A percentile compares a stretch with the other conserved stretches of the same genome.
Conservation (phyloP, 2,113 vertebrate genomes). For the Triplophysa dalaica region DNA sequence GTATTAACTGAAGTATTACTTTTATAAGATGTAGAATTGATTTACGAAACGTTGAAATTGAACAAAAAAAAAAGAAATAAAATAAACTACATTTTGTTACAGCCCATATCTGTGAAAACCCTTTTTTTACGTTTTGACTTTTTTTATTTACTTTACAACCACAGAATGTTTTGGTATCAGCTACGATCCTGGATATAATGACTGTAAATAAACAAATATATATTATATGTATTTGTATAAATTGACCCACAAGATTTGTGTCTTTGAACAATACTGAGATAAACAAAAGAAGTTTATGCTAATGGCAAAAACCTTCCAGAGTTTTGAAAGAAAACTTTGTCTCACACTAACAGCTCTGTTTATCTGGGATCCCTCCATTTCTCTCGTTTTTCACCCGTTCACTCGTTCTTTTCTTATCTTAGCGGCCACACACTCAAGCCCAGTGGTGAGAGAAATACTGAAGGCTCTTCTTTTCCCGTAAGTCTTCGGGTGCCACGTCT, state of each 20-base stretch:
- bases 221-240: conserved; percentile 81
- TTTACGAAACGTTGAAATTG: conserved; percentile 58
- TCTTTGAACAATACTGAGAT: conserved; percentile 61
- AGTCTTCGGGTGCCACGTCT: neutral
- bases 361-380: conserved; percentile 53
- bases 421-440: neutral
- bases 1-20: conserved; percentile 53
- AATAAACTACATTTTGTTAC: conserved; percentile 56
- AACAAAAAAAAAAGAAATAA: conserved; percentile 52
- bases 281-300: conserved; percentile 55
- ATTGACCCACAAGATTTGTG: conserved; percentile 70
- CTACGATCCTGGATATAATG: conserved; percentile 72
- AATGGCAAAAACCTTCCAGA: conserved; percentile 57
- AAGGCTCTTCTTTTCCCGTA: neutral
- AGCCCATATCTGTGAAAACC: conserved; percentile 17
- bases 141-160: conserved; percentile 50
- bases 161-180: conserved; percentile 68
- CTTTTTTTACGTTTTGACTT: neutral
- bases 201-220: conserved; percentile 81
- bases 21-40: conserved; percentile 57
- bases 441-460: conserved; percentile 23
- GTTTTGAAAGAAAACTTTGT: conserved; percentile 54
- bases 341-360: conserved; percentile 39
- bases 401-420: conserved; percentile 20
- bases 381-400: conserved; percentile 51